phyloP scores from a whole-genome alignment of 2,888 invertebrate species.

The Leistus spinibarbis region DNA sequence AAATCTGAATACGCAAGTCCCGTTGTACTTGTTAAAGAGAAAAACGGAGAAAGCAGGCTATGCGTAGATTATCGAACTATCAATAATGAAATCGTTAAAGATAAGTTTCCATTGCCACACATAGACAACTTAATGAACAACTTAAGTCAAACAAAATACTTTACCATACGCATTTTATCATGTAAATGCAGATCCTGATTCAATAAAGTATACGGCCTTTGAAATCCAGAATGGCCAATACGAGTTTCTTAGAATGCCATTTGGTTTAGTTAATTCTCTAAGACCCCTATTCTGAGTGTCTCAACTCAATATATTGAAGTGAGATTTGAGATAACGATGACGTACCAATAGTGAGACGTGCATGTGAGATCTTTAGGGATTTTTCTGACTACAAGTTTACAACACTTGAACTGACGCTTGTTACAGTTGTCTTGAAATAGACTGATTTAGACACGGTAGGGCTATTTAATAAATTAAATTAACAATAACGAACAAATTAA shows the following conservation, averaged over 20 bases:
- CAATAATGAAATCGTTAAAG: conserved; percentile 16
- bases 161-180: no score
- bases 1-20: conserved; percentile 29
- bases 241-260: conserved; percentile 26
- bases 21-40: conserved; percentile 22
- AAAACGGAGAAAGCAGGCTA: conserved; percentile 15
- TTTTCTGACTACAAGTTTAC: no score
- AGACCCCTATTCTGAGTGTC: no score
- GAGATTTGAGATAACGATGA: no score
- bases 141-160: conserved; percentile 7
- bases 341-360: no score
- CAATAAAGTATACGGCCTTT: conserved; percentile 14
- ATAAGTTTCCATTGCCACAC: conserved; percentile 9
- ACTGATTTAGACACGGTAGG: no score
- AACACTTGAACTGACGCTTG: no score
- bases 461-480: no score
- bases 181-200: conserved; percentile 14
- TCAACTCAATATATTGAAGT: no score
- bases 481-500: no score
- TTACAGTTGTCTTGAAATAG: no score
- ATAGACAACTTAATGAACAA: conserved; percentile 5
- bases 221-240: conserved; percentile 19
- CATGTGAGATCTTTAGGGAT: no score
- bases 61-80: conserved; percentile 16
- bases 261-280: conserved; percentile 23